Base-by-base conservation (phyloP, 2,888 invertebrate genomes). In the Marronus borbonicus region DNA sequence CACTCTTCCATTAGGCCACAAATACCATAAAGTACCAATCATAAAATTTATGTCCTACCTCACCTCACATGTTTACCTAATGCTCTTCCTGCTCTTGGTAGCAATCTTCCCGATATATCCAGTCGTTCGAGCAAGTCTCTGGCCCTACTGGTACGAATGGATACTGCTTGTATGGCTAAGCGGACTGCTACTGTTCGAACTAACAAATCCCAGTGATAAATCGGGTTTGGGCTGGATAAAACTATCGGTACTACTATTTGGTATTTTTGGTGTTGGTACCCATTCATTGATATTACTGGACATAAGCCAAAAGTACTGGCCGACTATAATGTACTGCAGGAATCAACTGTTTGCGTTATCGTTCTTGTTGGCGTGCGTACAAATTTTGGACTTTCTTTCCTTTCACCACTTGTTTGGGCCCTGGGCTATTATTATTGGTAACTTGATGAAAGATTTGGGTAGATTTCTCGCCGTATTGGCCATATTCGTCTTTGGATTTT, bases 41-140 rank as follows among this genome's bases (percentile, higher is more conserved):
- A 98, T 99, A 86, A 99, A 99, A 90, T 99, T 99, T 90, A 98
- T 99, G 96, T 98, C 98, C 64, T 99, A 99, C 90, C 92, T 99
- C 85, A 98, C 99, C 31, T 98, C 99, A 7, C 99, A 99, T 90
- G 94, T 99, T 85, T 98, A 98, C 90, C 93, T 99, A 83, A 98
- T 99, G 94, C 90, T 97, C 82, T 93, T 99, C 85, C 93, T 99
- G 84, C 93, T 97, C 83, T 91, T 98, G 84, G 97, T 97, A 79
- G 96, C 95, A 62, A 96, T 97, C 81, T 95, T 96, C 80, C 97
- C 97, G 74, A 93, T 96, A 81, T 95, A 96, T 89, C 94, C 95
- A 72, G 95, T 95, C 83, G 93, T 96, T 83, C 92, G 96, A 82
- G 91, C 92, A 81, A 94, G 92, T 85, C 90, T 97, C 84, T 90